phyloP scores from a whole-genome alignment of 1,140 invertebrate genomes.

The Pachypsylla venusta region DNA sequence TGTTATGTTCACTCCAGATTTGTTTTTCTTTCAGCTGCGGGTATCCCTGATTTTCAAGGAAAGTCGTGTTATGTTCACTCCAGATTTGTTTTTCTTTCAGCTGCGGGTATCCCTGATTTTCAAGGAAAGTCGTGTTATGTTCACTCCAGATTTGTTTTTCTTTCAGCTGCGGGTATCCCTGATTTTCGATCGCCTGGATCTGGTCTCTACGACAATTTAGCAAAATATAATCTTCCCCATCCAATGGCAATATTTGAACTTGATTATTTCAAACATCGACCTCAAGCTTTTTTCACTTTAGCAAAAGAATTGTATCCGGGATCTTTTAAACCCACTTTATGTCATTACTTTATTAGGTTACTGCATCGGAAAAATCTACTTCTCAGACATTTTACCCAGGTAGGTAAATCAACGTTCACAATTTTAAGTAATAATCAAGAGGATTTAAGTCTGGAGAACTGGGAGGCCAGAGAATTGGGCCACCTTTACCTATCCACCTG shows the following conservation, averaged over 20 bases:
- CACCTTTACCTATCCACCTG: too few species aligned
- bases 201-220: slow-evolving; percentile 82
- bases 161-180: slow-evolving; percentile 81
- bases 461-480: neutral
- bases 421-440: neutral
- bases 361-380: slow-evolving; percentile 65
- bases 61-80: too few species aligned
- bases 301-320: slow-evolving; percentile 77
- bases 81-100: too few species aligned
- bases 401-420: slow-evolving; percentile 18
- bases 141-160: too few species aligned
- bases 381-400: slow-evolving; percentile 62
- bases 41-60: too few species aligned
- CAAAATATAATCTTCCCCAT: slow-evolving; percentile 81
- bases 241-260: slow-evolving; percentile 95
- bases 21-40: too few species aligned
- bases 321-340: slow-evolving; percentile 60
- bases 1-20: too few species aligned
- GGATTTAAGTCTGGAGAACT: too few species aligned
- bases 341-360: slow-evolving; percentile 70
- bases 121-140: too few species aligned
- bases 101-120: too few species aligned
- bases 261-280: slow-evolving; percentile 61
- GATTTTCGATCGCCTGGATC: slow-evolving; percentile 82
- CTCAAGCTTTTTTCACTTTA: slow-evolving; percentile 70